Evolutionary conservation across 1,140 invertebrate genomes (phyloP).

Genomic region (Sinella curviseta): DNA sequence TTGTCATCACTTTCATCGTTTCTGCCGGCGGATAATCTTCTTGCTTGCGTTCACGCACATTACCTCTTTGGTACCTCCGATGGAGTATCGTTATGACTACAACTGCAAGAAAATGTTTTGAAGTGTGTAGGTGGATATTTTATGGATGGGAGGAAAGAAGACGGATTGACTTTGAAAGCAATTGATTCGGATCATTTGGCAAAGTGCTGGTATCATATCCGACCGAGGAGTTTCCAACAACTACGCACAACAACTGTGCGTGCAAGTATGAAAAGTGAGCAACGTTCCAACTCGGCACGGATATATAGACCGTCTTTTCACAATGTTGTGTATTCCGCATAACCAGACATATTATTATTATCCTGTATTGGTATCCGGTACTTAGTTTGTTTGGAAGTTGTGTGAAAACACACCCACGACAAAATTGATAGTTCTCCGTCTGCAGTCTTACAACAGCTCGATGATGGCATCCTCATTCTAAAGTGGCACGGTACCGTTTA

Average conservation of each 20-base stretch:
- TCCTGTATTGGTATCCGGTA: too few relatives aligned
- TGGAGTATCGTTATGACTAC: neutral
- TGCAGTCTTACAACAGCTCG: too few relatives aligned
- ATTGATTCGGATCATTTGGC: slow-evolving; percentile 40
- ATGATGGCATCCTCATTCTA: too few relatives aligned
- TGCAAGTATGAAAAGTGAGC: neutral
- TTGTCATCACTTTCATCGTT: neutral
- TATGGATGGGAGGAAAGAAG: slow-evolving; percentile 6
- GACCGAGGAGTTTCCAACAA: neutral
- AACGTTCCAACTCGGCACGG: neutral
- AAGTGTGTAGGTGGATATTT: slow-evolving; percentile 18
- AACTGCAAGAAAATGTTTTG: neutral
- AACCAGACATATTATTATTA: too few relatives aligned
- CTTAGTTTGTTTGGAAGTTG: too few relatives aligned
- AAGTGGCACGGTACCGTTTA: too few relatives aligned
- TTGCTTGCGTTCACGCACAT: neutral
- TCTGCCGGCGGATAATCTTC: neutral
- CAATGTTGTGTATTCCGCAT: neutral
- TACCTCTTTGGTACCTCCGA: neutral
- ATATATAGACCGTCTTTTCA: neutral
- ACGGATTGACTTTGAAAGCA: slow-evolving; percentile 21
- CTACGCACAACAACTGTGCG: neutral
- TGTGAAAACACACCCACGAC: too few relatives aligned
- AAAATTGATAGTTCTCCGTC: too few relatives aligned
- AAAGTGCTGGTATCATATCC: slow-evolving; percentile 28